phyloP scores from a whole-genome alignment of 92 coral and sea anemone species.

The Pocillopora grandis region DNA sequence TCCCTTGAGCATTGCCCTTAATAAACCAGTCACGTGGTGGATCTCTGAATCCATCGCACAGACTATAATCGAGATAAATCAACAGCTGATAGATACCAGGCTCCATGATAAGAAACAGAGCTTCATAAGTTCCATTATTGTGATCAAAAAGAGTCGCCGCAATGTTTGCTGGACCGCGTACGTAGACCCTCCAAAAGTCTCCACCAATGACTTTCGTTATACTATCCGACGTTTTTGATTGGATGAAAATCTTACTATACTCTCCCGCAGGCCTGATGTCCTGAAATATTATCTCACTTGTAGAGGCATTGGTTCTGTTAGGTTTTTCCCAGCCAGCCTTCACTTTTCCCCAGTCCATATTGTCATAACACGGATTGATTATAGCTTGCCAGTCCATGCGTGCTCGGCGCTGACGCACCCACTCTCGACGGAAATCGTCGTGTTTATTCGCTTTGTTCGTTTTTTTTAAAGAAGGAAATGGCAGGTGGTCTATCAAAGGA shows the following conservation, averaged over 20 bases:
- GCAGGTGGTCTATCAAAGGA: no score
- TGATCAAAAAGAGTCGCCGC: slow-evolving; percentile 63
- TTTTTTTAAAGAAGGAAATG: no score
- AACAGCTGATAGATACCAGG: slow-evolving; percentile 55
- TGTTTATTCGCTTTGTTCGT: no score
- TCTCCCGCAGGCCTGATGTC: slow-evolving; percentile 75
- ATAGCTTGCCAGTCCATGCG: slow-evolving; percentile 66
- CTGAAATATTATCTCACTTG: slow-evolving; percentile 31
- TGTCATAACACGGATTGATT: slow-evolving; percentile 52
- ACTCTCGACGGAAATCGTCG: slow-evolving; percentile 41
- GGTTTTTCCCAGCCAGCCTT: slow-evolving; percentile 50
- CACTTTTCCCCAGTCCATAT: slow-evolving; percentile 60
- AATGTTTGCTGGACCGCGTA: slow-evolving; percentile 59
- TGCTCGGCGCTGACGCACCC: slow-evolving; percentile 60
- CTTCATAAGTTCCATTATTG: slow-evolving; percentile 71
- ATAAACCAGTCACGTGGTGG: slow-evolving; percentile 75
- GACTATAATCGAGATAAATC: slow-evolving; percentile 59
- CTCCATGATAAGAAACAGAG: slow-evolving; percentile 59
- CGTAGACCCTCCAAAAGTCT: slow-evolving; percentile 67
- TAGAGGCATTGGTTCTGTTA: slow-evolving; percentile 35
- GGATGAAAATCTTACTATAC: slow-evolving; percentile 60
- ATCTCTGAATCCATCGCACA: slow-evolving; percentile 70
- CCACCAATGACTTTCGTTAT: slow-evolving; percentile 60
- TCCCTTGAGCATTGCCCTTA: slow-evolving; percentile 75
- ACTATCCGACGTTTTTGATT: slow-evolving; percentile 56